Base-by-base conservation (phyloP, 1,140 invertebrate genomes). In the Ectropis grisescens region DNA sequence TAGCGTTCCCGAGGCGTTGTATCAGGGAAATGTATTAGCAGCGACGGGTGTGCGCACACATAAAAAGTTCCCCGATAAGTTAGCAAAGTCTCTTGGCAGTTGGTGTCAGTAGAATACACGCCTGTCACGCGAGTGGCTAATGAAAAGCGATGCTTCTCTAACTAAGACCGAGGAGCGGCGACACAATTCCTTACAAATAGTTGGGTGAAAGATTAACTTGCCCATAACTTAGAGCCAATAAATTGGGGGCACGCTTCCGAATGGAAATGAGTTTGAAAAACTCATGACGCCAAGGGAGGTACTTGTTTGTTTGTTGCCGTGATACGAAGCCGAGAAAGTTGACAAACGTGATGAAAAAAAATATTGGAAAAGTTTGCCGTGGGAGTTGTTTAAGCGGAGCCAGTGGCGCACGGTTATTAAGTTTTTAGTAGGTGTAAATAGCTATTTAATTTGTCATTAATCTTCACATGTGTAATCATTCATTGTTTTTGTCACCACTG, bases 341-440 rank as follows among this genome's bases (percentile, higher is more conserved):
- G 58, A 68, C 54, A 70, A 60, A 60, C 47, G 54, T 56, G 47
- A 78, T 70, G 56, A 60, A 66, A 64, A 72, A 26, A 71, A 62
- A 76, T 76, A 75, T 79, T 66, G 61, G 58, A 61, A 67, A 75
- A 74, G 57, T 69, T 72, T 56, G 19, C 33, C 23, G 24, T 22
- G 35, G 27, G 39, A 58, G 34, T 43, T 55, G 39, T 47, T 58
- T 45, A 56, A 54, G 48, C 27, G 30, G 37, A 37, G 37, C 28
- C 30, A 12, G 11, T 38, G 37, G 27, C 26, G 30, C 8, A n/a
- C n/a, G n/a, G n/a, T n/a, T n/a, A n/a, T n/a, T n/a, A n/a, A n/a
- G n/a, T n/a, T n/a, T n/a, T n/a, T n/a, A n/a, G n/a, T n/a, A n/a
- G n/a, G n/a, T n/a, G n/a, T n/a, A n/a, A n/a, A n/a, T n/a, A n/a